Conservation (phyloP, 2,888 invertebrate species). For the Beris morrisii region DNA sequence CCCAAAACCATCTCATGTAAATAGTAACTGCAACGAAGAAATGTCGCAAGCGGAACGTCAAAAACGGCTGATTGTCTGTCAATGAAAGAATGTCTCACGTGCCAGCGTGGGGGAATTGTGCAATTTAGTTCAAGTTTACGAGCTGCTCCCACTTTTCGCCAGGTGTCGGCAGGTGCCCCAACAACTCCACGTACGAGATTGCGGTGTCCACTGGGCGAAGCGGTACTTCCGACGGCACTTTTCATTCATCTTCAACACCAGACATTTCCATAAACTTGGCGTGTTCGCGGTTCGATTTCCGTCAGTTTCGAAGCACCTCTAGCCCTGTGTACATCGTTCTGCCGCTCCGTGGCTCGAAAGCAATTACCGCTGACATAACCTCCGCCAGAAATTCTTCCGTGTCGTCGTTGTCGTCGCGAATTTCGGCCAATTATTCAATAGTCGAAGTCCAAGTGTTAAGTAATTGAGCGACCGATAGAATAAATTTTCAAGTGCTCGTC, state of each 20-base stretch:
- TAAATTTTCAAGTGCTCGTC: too few species aligned
- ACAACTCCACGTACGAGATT: conserved; percentile 11
- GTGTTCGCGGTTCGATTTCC: background rate
- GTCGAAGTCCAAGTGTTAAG: too few species aligned
- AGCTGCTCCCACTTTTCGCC: conserved; percentile 15
- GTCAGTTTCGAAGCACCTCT: conserved; percentile 23
- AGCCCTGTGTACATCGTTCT: conserved; percentile 7
- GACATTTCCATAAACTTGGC: conserved; percentile 18
- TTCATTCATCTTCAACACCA: conserved; percentile 8
- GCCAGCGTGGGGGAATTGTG: conserved; percentile 21
- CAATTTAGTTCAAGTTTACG: background rate
- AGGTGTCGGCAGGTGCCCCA: background rate
- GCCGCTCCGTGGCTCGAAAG: background rate
- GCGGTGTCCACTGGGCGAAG: background rate
- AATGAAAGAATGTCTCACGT: conserved; percentile 3
- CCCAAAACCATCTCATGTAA: too few species aligned
- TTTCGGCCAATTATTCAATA: too few species aligned
- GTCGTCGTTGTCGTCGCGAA: too few species aligned
- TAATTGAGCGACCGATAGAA: too few species aligned
- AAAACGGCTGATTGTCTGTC: background rate
- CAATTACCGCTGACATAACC: background rate
- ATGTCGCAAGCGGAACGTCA: background rate
- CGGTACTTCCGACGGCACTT: background rate
- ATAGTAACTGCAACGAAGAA: too few species aligned
- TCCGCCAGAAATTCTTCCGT: too few species aligned